Percentiles rank a stretch among this genome's conserved stretches.
phyloP scores from a whole-genome alignment of 2,888 invertebrate genomes.

The Teleiodes luculella region DNA sequence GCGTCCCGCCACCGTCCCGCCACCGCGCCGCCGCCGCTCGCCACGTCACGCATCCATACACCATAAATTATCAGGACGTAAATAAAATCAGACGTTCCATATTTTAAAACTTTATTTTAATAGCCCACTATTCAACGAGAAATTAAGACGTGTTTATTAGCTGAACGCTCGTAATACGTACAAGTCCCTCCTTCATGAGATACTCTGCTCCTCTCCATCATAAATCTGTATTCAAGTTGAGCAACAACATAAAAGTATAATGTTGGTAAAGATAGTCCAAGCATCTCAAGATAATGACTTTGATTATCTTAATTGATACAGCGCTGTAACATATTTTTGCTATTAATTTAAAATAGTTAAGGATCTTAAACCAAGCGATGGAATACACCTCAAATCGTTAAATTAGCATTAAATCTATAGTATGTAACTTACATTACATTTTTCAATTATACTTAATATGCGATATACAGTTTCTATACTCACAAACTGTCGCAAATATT shows the following conservation, averaged over 20 bases:
- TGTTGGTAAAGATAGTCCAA: conserved; percentile 8
- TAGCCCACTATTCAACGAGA: conserved; percentile 72
- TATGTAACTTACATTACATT: not conserved
- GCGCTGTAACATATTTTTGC: conserved; percentile 4
- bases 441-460: too few species aligned
- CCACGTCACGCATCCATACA: conserved; percentile 52
- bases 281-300: conserved; percentile 1
- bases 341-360: not conserved
- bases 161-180: conserved; percentile 65
- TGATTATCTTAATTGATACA: conserved; percentile 7
- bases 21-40: conserved; percentile 26
- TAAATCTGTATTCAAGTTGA: conserved; percentile 54
- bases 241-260: conserved; percentile 9
- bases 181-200: conserved; percentile 66
- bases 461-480: too few species aligned
- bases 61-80: conserved; percentile 69
- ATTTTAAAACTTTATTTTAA: conserved; percentile 76
- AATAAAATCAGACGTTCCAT: conserved; percentile 74
- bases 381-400: not conserved
- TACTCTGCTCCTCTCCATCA: conserved; percentile 47
- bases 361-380: not conserved
- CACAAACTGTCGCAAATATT: too few species aligned
- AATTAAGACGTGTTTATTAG: conserved; percentile 77
- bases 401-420: not conserved
- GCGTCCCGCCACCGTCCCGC: conserved; percentile 27